A percentile compares a stretch with the other conserved stretches of the same genome.
These are phyloP conservation scores for Nematolebias whitei DNA, from an alignment of 2,113 vertebrate species.

Conservation along the genomic window DNA sequence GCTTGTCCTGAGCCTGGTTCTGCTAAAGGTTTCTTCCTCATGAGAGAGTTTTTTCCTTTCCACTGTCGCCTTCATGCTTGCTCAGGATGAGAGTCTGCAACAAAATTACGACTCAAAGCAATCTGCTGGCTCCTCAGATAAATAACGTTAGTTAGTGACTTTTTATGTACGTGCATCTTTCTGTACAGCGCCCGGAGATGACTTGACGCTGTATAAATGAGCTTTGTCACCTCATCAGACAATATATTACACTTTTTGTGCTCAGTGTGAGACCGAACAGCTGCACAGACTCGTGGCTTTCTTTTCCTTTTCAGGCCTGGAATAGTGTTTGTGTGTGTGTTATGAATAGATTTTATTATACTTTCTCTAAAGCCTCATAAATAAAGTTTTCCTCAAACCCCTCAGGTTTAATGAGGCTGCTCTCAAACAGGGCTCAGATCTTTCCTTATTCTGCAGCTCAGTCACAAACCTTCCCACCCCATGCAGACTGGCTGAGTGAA, in stretches of 20 bases:
- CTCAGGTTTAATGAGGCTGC: conserved; percentile 1
- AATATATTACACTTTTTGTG: background rate
- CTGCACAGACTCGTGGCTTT: background rate
- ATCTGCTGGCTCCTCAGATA: no score
- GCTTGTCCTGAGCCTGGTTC: no score
- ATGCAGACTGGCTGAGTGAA: background rate
- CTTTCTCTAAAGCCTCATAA: background rate
- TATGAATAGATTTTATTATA: background rate
- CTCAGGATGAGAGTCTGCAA: no score
- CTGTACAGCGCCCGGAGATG: no score
- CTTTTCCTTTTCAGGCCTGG: background rate
- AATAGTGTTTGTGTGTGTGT: background rate
- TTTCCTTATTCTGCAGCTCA: background rate
- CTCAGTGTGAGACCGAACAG: background rate
- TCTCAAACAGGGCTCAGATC: background rate
- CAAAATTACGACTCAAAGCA: no score
- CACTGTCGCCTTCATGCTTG: no score
- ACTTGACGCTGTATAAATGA: no score
- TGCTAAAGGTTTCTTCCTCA: no score
- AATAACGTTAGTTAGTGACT: no score
- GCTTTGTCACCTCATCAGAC: background rate
- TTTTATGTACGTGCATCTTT: no score
- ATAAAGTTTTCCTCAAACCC: background rate
- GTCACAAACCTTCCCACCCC: background rate
- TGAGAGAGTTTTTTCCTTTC: no score